Conservation (phyloP, 2,888 invertebrate species). For the Lasioglossum leucozonium region DNA sequence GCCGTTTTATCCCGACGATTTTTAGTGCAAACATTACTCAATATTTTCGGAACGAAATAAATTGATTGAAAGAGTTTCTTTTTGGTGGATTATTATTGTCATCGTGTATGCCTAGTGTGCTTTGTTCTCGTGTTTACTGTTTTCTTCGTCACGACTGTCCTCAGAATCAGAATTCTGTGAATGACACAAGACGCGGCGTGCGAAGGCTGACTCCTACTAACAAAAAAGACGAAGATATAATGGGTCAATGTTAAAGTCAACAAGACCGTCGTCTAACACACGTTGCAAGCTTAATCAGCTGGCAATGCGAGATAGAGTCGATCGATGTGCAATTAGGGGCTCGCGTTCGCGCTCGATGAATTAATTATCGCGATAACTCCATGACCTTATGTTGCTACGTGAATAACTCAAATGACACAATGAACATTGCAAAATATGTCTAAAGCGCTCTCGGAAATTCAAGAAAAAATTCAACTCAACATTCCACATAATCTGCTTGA, state of each 20-base stretch:
- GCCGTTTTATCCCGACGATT: not conserved
- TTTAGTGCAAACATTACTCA: not conserved
- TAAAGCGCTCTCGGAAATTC: not conserved
- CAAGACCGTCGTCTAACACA: not conserved
- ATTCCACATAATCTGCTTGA: not conserved
- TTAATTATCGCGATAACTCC: constrained; percentile 42
- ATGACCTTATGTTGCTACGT: not conserved
- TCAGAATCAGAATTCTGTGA: not conserved
- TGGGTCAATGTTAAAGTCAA: constrained; percentile 4
- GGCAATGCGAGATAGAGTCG: constrained; percentile 40
- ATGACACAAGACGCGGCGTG: not conserved
- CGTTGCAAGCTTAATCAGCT: constrained; percentile 20
- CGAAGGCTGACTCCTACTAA: not conserved
- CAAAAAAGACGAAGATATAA: not conserved
- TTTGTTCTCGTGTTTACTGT: not conserved
- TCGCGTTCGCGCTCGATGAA: constrained; percentile 25
- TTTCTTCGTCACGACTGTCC: not conserved
- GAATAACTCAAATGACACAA: not conserved
- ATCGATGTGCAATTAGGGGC: constrained; percentile 55
- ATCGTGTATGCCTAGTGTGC: too few species aligned
- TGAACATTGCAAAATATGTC: not conserved
- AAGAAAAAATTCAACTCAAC: not conserved
- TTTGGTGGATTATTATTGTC: not conserved
- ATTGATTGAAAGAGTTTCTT: not conserved
- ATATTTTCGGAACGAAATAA: not conserved